Base-by-base conservation (phyloP, 2,888 invertebrate genomes). In the Neelides folsomi region DNA sequence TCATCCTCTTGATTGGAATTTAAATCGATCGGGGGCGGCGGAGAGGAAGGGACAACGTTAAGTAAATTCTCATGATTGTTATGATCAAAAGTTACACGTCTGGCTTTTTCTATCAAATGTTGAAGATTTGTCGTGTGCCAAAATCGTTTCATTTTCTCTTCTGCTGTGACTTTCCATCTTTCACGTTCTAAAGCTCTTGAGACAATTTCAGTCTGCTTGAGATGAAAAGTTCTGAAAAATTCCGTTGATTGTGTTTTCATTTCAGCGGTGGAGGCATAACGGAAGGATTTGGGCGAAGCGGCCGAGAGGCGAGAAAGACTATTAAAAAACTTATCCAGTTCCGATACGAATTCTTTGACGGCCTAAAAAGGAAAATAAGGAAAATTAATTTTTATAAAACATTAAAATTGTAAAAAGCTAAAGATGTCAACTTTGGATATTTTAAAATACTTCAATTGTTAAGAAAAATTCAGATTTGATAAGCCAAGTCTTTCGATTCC, bases 291-390 rank as follows among this genome's bases (percentile, higher is more conserved):
- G 7, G 39, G 19, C 7, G 27, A 27, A 6, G 52, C 20, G 10
- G 51, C 10, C 27, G 40, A 38, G 19, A 44, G 37, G 37, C 46
- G 43, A 10, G 44, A 50, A 18, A 65, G 43, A 12, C 66, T 64
- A 44, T 62, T 60, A 10, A 65, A 61, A 38, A 66, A 66, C 34
- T 63, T 58, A 47, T 66, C 66, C 9, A 67, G 60, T 41, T 66
- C 65, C n/a, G 47, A 47, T 44, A 67, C 65, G 20, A 65, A 66
- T 12, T 66, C 63, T 36, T 59, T 60, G 15, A 67, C 66, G 15
- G 63, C 63, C 60, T 65, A 44, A 19, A 53, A 13, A 34, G 8
- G 36, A 36, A 46, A 16, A 44, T n/a, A n/a, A n/a, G n/a, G n/a
- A 53, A 36, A 27, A 27, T 5, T 27, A 3, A 27, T 27, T 5